Evolutionary conservation across 2,888 invertebrate genomes (phyloP).

Genomic region (Neoitamus cyanurus): DNA sequence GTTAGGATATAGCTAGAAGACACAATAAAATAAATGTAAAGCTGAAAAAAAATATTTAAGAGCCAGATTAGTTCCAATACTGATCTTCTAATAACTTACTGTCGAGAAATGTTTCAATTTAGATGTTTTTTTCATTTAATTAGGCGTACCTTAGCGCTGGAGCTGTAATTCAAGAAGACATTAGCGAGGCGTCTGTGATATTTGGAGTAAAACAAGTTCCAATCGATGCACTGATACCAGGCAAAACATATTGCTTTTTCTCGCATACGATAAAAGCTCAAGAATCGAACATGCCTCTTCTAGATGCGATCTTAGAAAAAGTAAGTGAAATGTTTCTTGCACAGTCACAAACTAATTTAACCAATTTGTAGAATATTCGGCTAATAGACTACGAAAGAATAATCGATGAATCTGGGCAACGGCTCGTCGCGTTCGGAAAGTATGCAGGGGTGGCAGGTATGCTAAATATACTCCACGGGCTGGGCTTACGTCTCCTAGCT

Average conservation of each 20-base stretch:
- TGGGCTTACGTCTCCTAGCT: conserved; percentile 90
- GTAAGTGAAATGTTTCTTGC: conserved; percentile 53
- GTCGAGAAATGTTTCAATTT: not conserved
- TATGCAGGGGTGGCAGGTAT: conserved; percentile 99
- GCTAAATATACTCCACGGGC: conserved; percentile 97
- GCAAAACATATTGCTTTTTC: conserved; percentile 98
- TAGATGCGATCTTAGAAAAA: conserved; percentile 95
- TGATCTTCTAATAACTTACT: not conserved
- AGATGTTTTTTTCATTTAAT: conserved; percentile 54
- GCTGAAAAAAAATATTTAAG: no score
- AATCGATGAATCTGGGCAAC: conserved; percentile 86
- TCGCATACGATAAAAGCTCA: conserved; percentile 99
- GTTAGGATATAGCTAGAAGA: no score
- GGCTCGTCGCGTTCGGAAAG: conserved; percentile 98
- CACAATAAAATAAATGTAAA: no score
- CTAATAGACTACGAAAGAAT: conserved; percentile 98
- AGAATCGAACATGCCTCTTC: conserved; percentile 95
- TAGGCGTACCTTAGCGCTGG: conserved; percentile 92
- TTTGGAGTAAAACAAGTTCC: conserved; percentile 93
- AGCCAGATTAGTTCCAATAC: no score
- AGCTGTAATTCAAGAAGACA: conserved; percentile 94
- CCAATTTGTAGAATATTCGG: conserved; percentile 78
- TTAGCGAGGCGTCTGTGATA: conserved; percentile 94
- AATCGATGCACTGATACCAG: conserved; percentile 89
- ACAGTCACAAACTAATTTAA: not conserved